Base-by-base conservation (phyloP, 2,113 vertebrate genomes). In the Corythoichthys haematopterus region DNA sequence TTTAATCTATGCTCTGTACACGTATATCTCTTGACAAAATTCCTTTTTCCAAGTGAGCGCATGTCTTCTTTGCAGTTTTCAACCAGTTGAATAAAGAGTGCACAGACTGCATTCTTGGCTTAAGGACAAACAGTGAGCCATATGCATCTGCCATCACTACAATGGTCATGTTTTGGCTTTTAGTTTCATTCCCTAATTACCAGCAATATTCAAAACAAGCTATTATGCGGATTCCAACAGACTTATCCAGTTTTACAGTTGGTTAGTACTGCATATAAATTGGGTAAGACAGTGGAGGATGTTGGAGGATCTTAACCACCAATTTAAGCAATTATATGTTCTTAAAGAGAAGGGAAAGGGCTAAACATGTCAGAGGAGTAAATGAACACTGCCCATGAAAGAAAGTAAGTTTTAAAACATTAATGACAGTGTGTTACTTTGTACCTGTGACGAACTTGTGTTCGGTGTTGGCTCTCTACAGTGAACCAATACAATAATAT, bases 11-110 rank as follows among this genome's bases (percentile, higher is more conserved):
- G 65, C 62, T 66, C 52, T 67, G 20, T 71, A 62, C 48, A 68
- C 48, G 40, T 69, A 70, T 59, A 75, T 64, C 61, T 58, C 64
- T 64, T 71, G 47, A 50, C 45, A 51, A 47, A 40, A 43, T 69
- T 33, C 65, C 56, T 68, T 55, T 75, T 65, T 70, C 51, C 66
- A 38, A 35, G 53, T 3, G 38, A 68, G 48, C 45, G 14, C 50
- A 11, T 15, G 57, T 36, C 70, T 72, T 65, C 75, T 70, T 69
- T 64, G 78, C 77, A 77, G 58, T 80, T 85, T 80, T 74, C 64
- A 72, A 74, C 70, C 20, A 55, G 64, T 61, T 74, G 4, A 71
- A 72, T 80, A 64, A 68, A 79, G 72, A 82, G 77, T 67, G 74
- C 70, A 65, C 6, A 59, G 78, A 64, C 66, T 65, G 37, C 68